Conservation (phyloP, 2,888 invertebrate species). For the Rotaria socialis region DNA sequence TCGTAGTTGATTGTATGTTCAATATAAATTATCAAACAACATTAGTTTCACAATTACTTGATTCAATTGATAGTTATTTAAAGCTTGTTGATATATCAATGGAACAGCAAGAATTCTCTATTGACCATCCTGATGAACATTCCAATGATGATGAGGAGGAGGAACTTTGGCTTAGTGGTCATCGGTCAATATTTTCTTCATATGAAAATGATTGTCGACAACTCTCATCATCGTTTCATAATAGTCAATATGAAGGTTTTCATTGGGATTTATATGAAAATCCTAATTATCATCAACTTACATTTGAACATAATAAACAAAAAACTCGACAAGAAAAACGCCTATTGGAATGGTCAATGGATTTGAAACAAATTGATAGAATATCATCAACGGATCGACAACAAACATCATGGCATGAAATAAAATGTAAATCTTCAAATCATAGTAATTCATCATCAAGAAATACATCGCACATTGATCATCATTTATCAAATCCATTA, state of each 20-base stretch:
- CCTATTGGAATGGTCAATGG: neutral
- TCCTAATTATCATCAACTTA: neutral
- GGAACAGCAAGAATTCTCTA: neutral
- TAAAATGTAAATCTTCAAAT: neutral
- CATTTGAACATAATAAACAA: neutral
- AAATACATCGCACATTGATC: neutral
- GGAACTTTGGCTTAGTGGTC: neutral
- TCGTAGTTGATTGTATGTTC: neutral
- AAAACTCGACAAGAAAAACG: neutral
- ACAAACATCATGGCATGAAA: slow-evolving; percentile 28
- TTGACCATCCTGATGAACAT: neutral
- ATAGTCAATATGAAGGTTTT: slow-evolving; percentile 10
- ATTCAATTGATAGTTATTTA: neutral
- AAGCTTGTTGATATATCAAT: neutral
- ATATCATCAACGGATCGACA: neutral
- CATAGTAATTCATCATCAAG: neutral
- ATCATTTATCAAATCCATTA: neutral
- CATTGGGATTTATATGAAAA: slow-evolving; percentile 27
- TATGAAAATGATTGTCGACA: neutral
- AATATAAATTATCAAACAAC: neutral
- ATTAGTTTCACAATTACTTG: slow-evolving; percentile 16
- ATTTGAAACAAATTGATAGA: neutral
- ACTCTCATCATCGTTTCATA: neutral
- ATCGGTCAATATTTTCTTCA: slow-evolving; percentile 31
- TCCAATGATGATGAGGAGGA: neutral